phyloP scores from a whole-genome alignment of 2,113 vertebrate genomes.

The Aptenodytes forsteri region DNA sequence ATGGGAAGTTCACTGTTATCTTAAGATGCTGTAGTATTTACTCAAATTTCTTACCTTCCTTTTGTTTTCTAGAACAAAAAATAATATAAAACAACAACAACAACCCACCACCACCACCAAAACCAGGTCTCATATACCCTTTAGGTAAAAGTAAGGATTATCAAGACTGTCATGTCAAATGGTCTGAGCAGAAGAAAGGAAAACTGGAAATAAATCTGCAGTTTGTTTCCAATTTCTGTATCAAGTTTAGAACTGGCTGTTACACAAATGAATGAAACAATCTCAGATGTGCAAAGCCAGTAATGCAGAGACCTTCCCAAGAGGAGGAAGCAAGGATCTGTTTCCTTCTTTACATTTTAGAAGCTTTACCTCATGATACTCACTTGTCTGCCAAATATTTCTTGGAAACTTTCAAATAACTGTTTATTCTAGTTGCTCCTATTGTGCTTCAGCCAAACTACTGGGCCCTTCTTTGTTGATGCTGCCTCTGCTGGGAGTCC shows the following conservation, averaged over 20 bases:
- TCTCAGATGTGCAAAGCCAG: slow-evolving; percentile 19
- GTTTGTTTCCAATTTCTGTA: not conserved
- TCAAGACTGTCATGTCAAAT: not conserved
- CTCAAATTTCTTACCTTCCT: not conserved
- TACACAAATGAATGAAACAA: slow-evolving; percentile 16
- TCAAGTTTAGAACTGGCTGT: slow-evolving; percentile 17
- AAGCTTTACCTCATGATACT: slow-evolving; percentile 11
- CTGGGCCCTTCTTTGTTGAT: not conserved
- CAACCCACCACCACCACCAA: not conserved
- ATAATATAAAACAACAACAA: not conserved
- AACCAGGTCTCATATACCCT: not conserved
- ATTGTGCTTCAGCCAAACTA: not conserved
- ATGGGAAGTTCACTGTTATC: not conserved
- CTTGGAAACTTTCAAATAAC: not conserved
- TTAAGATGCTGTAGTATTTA: not conserved
- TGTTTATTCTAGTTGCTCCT: not conserved
- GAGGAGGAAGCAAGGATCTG: not conserved
- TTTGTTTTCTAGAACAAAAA: not conserved
- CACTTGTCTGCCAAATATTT: slow-evolving; percentile 14
- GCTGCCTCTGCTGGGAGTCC: not conserved
- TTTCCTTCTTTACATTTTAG: slow-evolving; percentile 32
- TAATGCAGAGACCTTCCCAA: slow-evolving; percentile 4
- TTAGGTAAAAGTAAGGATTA: not conserved
- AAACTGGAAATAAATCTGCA: slow-evolving; percentile 7
- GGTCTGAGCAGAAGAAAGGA: not conserved